Evolutionary conservation across 92 coral and sea anemone genomes (phyloP).

Genomic region (Muricea muricata): DNA sequence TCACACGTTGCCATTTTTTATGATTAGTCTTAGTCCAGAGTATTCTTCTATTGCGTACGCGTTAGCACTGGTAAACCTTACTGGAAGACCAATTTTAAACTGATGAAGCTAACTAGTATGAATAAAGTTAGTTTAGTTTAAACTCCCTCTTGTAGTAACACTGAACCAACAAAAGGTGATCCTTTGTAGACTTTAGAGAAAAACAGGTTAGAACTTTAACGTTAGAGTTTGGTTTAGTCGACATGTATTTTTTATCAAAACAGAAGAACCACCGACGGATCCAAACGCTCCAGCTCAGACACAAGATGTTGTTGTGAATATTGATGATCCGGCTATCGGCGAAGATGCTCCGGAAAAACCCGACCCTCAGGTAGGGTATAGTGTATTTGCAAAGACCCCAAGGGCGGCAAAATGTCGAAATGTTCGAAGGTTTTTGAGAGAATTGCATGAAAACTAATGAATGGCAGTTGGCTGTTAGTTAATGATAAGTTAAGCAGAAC

Average conservation of each 20-base stretch:
- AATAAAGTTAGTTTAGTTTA: too few species aligned
- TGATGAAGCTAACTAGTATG: not conserved
- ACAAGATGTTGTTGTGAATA: slow-evolving; percentile 28
- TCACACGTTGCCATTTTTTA: too few species aligned
- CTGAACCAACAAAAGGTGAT: too few species aligned
- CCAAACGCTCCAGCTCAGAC: slow-evolving; percentile 32
- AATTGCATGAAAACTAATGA: not conserved
- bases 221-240: too few species aligned
- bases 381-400: too few species aligned
- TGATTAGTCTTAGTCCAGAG: too few species aligned
- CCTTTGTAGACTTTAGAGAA: too few species aligned
- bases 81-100: not conserved
- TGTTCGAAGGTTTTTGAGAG: too few species aligned
- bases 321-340: slow-evolving; percentile 35
- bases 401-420: not conserved
- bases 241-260: not conserved
- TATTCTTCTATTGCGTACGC: too few species aligned
- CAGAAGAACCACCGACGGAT: slow-evolving; percentile 25
- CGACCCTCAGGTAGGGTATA: slow-evolving; percentile 10
- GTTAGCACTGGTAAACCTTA: too few species aligned
- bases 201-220: too few species aligned
- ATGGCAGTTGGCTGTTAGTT: not conserved
- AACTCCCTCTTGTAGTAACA: too few species aligned
- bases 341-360: slow-evolving; percentile 36
- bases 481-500: not conserved